Percentiles rank a stretch among this genome's conserved stretches.
Conservation (phyloP, 2,888 invertebrate genomes). For the Drepanosiphum platanoidis region DNA sequence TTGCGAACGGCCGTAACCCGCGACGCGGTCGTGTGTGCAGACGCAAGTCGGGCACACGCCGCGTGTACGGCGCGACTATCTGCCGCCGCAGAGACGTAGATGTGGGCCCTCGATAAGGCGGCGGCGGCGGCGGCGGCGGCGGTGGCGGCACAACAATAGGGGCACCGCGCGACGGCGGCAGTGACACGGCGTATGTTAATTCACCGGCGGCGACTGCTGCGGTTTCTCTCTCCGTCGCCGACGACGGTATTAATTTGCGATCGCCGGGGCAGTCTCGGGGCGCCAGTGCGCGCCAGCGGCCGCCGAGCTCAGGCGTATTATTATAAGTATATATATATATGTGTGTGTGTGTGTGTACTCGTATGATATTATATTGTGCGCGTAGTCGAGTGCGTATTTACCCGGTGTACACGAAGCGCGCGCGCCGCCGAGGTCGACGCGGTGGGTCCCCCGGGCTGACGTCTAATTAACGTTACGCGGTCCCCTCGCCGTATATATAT, state of each 20-base stretch:
- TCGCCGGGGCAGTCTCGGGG: slow-evolving; percentile 3
- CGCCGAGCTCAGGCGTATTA: neutral
- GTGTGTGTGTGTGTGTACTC: neutral
- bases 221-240: neutral
- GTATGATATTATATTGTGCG: neutral
- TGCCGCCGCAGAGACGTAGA: slow-evolving; percentile 40
- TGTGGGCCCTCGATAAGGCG: slow-evolving; percentile 46
- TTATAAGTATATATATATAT: neutral
- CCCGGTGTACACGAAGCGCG: slow-evolving; percentile 29
- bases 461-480: slow-evolving; percentile 62
- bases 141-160: slow-evolving; percentile 52
- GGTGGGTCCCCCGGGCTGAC: slow-evolving; percentile 61
- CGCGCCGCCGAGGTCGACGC: slow-evolving; percentile 39
- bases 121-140: slow-evolving; percentile 6
- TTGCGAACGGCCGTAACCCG: neutral
- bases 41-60: slow-evolving; percentile 19
- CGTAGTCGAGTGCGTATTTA: neutral
- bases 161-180: slow-evolving; percentile 12
- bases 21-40: neutral
- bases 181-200: slow-evolving; percentile 44
- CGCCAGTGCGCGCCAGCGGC: slow-evolving; percentile 1
- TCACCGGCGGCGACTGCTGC: slow-evolving; percentile 11
- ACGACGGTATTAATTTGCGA: slow-evolving; percentile 53
- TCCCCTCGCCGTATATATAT: neutral
- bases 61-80: slow-evolving; percentile 30